These are phyloP conservation scores for Serinus canaria DNA, from an alignment of 2,113 vertebrate species.

Conservation along the genomic window DNA sequence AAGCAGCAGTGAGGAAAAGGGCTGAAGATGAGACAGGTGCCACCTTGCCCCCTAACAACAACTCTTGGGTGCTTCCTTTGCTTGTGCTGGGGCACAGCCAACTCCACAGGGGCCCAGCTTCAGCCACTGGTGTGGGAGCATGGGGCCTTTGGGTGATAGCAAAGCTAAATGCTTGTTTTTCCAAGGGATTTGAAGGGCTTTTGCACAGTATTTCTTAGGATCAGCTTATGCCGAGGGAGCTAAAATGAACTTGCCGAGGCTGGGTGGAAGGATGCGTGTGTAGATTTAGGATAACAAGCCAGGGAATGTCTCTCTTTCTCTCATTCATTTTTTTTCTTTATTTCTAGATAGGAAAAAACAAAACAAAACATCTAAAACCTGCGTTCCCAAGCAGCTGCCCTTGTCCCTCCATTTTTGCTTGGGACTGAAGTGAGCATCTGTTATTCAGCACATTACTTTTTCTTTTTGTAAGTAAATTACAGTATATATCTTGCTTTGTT, in stretches of 20 bases:
- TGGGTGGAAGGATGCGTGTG: constrained; percentile 30
- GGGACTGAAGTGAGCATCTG: constrained; percentile 45
- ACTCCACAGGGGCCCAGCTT: not conserved
- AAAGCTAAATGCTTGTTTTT: not conserved
- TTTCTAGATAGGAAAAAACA: constrained; percentile 27
- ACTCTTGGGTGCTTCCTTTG: not conserved
- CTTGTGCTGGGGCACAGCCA: not conserved
- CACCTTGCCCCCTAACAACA: not conserved
- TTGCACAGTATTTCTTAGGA: constrained; percentile 16
- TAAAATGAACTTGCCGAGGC: constrained; percentile 29
- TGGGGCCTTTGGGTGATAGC: not conserved
- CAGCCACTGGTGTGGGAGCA: not conserved
- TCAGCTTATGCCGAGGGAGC: constrained; percentile 2
- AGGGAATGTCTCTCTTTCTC: not conserved
- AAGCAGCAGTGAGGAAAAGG: not conserved
- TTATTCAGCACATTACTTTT: constrained; percentile 28
- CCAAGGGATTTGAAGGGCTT: not conserved
- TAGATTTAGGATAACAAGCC: constrained; percentile 48
- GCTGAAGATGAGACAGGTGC: not conserved
- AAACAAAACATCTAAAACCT: constrained; percentile 41
- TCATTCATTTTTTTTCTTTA: not conserved
- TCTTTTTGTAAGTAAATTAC: constrained; percentile 37
- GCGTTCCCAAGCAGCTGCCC: constrained; percentile 43
- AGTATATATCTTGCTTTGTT: constrained; percentile 48
- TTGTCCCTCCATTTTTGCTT: constrained; percentile 14